Evolutionary conservation across 1,140 invertebrate genomes (phyloP).

Genomic region (Aphis craccivora): DNA sequence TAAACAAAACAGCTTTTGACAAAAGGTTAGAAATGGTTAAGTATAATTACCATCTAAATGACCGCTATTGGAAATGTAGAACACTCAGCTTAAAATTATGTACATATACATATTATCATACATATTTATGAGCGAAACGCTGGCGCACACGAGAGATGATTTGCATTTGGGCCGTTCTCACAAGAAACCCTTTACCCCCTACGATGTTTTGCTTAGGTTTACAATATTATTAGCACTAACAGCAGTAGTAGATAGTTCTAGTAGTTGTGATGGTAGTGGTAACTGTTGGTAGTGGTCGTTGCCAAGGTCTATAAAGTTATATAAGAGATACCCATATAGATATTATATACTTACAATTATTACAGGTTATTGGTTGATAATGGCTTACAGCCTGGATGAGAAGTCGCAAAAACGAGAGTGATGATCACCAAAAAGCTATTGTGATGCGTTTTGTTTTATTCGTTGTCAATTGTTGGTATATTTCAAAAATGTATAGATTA

Average conservation of each 20-base stretch:
- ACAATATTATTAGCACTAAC: not conserved
- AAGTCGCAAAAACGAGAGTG: not conserved
- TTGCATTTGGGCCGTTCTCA: not conserved
- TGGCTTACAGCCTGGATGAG: not conserved
- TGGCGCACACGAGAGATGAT: not conserved
- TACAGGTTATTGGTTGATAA: not conserved
- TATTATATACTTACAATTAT: not conserved
- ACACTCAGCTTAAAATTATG: not conserved
- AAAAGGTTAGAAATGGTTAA: slow-evolving; percentile 30
- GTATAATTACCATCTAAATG: slow-evolving; percentile 33
- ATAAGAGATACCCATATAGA: not conserved
- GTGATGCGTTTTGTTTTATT: not conserved
- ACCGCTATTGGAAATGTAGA: not conserved
- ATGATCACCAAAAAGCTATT: not conserved
- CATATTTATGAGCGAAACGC: slow-evolving; percentile 20
- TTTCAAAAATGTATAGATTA: too few species aligned
- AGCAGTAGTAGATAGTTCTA: not conserved
- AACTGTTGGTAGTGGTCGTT: too few species aligned
- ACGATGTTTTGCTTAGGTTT: not conserved
- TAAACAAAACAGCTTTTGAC: not conserved
- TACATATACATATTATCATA: not conserved
- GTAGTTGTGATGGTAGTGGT: not conserved
- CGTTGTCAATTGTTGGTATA: not conserved
- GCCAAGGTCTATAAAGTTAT: not conserved
- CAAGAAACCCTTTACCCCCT: not conserved